Evolutionary conservation across 92 coral and sea anemone genomes (phyloP).

Genomic region (Epizoanthus rinbou): DNA sequence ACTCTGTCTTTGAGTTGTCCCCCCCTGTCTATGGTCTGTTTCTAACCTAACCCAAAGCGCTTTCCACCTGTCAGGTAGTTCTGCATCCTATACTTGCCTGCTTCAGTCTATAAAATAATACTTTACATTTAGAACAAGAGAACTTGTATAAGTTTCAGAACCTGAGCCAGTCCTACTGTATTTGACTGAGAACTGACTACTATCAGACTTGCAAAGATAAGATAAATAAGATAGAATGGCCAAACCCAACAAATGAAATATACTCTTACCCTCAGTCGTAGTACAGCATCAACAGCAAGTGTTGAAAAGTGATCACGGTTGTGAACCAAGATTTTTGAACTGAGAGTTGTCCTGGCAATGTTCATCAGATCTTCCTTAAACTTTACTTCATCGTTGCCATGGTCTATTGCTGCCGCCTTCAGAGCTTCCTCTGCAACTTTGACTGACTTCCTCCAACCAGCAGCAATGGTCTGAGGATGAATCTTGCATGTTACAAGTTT

Average conservation of each 20-base stretch:
- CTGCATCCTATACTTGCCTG: too few species aligned
- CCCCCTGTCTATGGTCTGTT: too few species aligned
- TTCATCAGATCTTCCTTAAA: constrained; percentile 95
- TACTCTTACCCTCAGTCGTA: constrained; percentile 73
- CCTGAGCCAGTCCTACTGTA: not conserved
- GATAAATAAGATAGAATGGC: too few species aligned
- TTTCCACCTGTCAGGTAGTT: too few species aligned
- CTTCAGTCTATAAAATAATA: too few species aligned
- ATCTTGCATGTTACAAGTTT: constrained; percentile 83
- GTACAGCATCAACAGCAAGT: constrained; percentile 96
- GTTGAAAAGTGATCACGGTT: constrained; percentile 97
- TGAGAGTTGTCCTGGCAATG: constrained; percentile 96
- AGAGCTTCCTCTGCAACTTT: constrained; percentile 86
- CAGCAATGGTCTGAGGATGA: constrained; percentile 94
- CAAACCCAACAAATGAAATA: too few species aligned
- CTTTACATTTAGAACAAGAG: too few species aligned
- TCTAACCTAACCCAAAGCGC: too few species aligned
- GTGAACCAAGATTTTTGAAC: constrained; percentile 93
- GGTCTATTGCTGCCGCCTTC: constrained; percentile 88
- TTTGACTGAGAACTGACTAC: too few species aligned
- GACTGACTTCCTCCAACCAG: constrained; percentile 98
- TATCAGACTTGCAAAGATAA: too few species aligned
- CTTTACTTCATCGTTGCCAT: constrained; percentile 76
- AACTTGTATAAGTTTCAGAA: not conserved
- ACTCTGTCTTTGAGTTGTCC: too few species aligned